Conservation (phyloP, 2,797 vertebrate genomes). For the Mareca penelope region DNA sequence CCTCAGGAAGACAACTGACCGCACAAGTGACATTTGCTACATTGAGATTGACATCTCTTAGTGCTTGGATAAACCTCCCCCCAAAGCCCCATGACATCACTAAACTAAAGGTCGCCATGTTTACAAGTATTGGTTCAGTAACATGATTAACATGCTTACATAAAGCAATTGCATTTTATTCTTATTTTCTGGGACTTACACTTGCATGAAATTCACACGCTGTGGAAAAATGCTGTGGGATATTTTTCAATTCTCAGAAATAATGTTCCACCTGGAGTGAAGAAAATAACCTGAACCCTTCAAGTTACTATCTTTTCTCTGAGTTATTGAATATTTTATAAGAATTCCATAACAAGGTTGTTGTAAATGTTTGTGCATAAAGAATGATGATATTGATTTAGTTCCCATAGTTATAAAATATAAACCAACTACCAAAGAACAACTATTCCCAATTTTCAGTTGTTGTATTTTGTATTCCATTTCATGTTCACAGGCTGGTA, state of each 20-base stretch:
- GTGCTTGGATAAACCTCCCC: neutral
- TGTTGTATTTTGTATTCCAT: slow-evolving; percentile 27
- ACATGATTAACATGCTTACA: neutral
- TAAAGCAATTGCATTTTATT: neutral
- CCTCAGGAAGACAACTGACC: neutral
- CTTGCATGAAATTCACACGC: neutral
- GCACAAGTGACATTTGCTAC: neutral
- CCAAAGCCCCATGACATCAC: fast-evolving
- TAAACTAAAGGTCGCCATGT: neutral
- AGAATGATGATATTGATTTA: slow-evolving; percentile 47
- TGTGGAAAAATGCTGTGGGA: neutral
- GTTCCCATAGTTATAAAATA: slow-evolving; percentile 38
- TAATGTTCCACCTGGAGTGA: neutral
- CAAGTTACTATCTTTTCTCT: neutral
- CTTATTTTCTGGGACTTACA: neutral
- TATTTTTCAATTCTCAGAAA: slow-evolving; percentile 17
- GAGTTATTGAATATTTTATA: slow-evolving; percentile 61
- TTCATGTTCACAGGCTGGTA: slow-evolving; percentile 23
- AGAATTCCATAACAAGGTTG: neutral
- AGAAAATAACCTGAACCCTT: slow-evolving; percentile 21
- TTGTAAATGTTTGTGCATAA: slow-evolving; percentile 33
- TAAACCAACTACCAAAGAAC: slow-evolving; percentile 14
- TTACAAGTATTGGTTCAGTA: neutral
- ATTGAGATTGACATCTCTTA: neutral
- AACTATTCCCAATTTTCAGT: neutral